Evolutionary conservation across 2,113 vertebrate genomes (phyloP).

Genomic region (Pica pica): DNA sequence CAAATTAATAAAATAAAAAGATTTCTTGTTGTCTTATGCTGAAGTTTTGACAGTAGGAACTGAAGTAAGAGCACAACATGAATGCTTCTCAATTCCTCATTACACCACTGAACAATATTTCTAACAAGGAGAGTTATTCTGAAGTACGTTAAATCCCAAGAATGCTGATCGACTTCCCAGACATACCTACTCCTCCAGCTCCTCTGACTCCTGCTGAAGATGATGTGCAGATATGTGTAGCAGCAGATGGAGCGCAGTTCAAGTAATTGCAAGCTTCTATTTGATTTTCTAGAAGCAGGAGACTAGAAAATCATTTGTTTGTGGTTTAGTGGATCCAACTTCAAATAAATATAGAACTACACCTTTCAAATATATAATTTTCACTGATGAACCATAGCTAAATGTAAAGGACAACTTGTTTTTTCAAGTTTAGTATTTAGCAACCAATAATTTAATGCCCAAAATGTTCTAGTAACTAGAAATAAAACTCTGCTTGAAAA

Average conservation of each 20-base stretch:
- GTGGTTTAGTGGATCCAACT: constrained; percentile 59
- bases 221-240: neutral
- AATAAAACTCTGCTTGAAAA: neutral
- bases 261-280: constrained; percentile 66
- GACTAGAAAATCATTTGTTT: constrained; percentile 67
- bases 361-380: constrained; percentile 68
- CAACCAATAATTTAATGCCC: constrained; percentile 72
- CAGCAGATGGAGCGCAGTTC: constrained; percentile 37
- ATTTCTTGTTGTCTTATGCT: neutral
- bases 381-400: constrained; percentile 61
- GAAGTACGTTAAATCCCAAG: constrained; percentile 1
- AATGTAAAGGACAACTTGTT: constrained; percentile 60
- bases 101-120: neutral
- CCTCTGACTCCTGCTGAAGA: neutral
- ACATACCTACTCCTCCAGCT: neutral
- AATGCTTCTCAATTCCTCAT: neutral
- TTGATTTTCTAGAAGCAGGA: constrained; percentile 57
- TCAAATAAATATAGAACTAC: constrained; percentile 68
- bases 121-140: constrained; percentile 1
- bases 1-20: neutral
- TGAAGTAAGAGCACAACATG: neutral
- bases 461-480: constrained; percentile 28
- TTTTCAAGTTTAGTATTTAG: constrained; percentile 72
- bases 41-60: neutral
- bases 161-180: neutral